Evolutionary conservation across 1,140 invertebrate species (phyloP).

Genomic region (Popillia japonica): DNA sequence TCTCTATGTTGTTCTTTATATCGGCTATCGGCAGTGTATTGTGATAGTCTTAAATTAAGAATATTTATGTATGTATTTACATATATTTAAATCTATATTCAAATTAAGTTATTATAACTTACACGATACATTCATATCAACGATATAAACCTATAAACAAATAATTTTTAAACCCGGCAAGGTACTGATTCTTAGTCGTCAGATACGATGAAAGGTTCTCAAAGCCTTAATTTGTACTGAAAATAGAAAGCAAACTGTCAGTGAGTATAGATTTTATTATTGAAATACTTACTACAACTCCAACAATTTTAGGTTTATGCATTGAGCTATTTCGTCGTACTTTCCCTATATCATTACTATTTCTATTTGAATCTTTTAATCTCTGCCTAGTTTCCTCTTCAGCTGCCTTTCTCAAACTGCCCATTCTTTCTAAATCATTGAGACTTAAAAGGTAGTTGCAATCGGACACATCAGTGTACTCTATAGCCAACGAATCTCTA

Average conservation of each 20-base stretch:
- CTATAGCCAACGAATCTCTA: slow-evolving; percentile 2
- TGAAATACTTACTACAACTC: slow-evolving; percentile 20
- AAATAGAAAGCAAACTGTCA: not conserved
- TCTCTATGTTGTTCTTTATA: no score
- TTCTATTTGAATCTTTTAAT: not conserved
- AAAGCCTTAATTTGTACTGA: slow-evolving; percentile 10
- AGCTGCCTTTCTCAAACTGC: not conserved
- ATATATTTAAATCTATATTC: not conserved
- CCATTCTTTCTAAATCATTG: slow-evolving; percentile 15
- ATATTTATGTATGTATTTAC: not conserved
- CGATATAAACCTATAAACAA: slow-evolving; percentile 18
- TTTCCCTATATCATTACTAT: not conserved
- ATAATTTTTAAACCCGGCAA: slow-evolving; percentile 4
- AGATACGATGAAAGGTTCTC: not conserved
- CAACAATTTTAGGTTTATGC: slow-evolving; percentile 31
- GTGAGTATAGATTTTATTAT: not conserved
- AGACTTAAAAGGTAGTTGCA: slow-evolving; percentile 30
- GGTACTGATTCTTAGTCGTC: not conserved
- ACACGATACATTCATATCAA: slow-evolving; percentile 1
- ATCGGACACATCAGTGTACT: not conserved
- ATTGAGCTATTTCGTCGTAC: not conserved
- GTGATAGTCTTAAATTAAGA: not conserved
- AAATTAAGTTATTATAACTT: slow-evolving; percentile 27
- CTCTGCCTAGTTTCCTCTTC: not conserved
- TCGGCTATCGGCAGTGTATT: no score